A percentile compares a stretch with the other conserved stretches of the same genome.
These are phyloP conservation scores for Lasioglossum albipes DNA, from an alignment of 1,140 invertebrate species.

Conservation along the genomic window DNA sequence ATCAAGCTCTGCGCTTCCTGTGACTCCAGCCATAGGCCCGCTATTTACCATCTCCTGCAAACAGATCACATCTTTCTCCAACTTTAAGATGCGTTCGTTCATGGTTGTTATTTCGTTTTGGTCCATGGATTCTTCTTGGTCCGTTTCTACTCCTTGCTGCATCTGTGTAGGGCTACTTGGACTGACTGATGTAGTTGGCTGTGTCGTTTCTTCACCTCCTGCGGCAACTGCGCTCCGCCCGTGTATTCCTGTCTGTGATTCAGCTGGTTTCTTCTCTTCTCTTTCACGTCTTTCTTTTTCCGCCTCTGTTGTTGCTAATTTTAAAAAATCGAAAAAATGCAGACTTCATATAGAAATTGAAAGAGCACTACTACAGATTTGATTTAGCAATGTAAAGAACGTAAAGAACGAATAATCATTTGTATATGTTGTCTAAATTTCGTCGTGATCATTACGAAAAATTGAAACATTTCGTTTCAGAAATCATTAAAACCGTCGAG, in stretches of 20 bases:
- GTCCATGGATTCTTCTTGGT: slow-evolving; percentile 63
- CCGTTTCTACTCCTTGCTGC: slow-evolving; percentile 19
- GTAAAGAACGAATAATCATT: too few relatives aligned
- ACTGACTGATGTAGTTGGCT: background rate
- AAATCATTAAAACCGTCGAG: too few relatives aligned
- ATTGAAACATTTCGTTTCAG: too few relatives aligned
- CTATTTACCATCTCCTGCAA: slow-evolving; percentile 66
- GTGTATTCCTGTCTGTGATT: too few relatives aligned
- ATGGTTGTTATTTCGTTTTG: slow-evolving; percentile 60
- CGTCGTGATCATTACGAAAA: too few relatives aligned
- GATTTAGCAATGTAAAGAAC: too few relatives aligned
- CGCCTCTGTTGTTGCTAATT: background rate
- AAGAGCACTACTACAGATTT: too few relatives aligned
- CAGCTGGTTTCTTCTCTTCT: background rate
- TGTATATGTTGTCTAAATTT: too few relatives aligned
- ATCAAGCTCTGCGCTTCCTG: slow-evolving; percentile 42
- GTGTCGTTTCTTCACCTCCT: background rate
- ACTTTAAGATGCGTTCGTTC: slow-evolving; percentile 58
- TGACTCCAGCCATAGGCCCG: background rate
- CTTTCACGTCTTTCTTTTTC: background rate
- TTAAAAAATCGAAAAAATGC: background rate
- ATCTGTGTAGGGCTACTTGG: background rate
- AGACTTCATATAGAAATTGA: too few relatives aligned
- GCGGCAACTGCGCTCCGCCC: background rate
- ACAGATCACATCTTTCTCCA: slow-evolving; percentile 62